Percentiles rank a stretch among this genome's conserved stretches.
phyloP scores from a whole-genome alignment of 2,888 invertebrate species.

The Ormyrus nitidulus region DNA sequence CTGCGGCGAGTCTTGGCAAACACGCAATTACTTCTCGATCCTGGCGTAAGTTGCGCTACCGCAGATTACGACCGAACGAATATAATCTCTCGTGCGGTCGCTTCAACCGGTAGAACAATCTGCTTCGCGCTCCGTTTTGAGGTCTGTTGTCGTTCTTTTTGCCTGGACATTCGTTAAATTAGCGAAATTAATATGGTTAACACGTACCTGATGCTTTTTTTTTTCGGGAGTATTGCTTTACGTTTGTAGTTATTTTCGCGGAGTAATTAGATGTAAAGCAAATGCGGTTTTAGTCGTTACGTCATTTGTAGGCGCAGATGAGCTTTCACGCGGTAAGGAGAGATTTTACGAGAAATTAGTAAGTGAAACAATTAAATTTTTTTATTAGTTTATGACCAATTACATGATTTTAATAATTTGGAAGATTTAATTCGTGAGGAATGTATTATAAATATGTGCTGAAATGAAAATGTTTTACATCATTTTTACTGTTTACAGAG shows the following conservation, averaged over 20 bases:
- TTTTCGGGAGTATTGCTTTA: not conserved
- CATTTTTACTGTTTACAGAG: not conserved
- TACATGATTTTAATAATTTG: too few species aligned
- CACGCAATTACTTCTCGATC: constrained; percentile 66
- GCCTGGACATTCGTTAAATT: constrained; percentile 31
- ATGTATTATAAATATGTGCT: constrained; percentile 1
- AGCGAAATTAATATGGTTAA: constrained; percentile 1
- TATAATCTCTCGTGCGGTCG: constrained; percentile 56
- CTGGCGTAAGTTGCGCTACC: constrained; percentile 63
- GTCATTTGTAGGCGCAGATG: not conserved
- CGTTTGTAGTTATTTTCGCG: not conserved
- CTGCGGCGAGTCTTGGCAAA: constrained; percentile 64
- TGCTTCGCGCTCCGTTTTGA: not conserved
- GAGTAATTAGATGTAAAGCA: constrained; percentile 17
- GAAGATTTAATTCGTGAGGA: not conserved
- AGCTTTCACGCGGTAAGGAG: not conserved
- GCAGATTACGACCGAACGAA: constrained; percentile 60
- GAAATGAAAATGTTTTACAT: not conserved
- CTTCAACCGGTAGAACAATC: constrained; percentile 25
- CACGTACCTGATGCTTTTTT: too few species aligned
- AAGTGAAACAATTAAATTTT: too few species aligned
- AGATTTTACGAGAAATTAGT: too few species aligned
- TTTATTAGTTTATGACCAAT: too few species aligned
- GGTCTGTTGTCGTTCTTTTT: not conserved
- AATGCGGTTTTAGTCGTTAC: not conserved